Evolutionary conservation across 2,113 vertebrate genomes (phyloP).

Genomic region (Loxodonta africana): DNA sequence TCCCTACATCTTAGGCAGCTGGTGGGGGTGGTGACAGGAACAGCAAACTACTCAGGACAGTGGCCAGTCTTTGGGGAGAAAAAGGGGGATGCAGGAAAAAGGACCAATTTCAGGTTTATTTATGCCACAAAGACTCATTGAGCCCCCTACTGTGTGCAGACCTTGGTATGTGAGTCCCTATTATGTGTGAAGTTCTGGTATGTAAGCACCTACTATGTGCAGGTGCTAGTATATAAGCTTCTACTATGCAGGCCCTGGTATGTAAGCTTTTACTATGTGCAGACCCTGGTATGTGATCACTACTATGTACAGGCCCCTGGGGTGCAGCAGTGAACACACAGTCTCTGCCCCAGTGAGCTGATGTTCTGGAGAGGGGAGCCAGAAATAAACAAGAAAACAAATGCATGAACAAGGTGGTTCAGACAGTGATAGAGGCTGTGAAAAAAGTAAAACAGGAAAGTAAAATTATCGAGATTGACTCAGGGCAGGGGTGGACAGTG

Average conservation of each 20-base stretch:
- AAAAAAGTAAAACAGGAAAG: background rate
- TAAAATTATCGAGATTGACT: rapidly evolving
- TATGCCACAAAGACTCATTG: background rate
- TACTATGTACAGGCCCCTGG: background rate
- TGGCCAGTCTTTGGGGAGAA: background rate
- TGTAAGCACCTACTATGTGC: no score
- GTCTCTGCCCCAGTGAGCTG: rapidly evolving
- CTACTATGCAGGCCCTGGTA: background rate
- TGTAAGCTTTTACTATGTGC: background rate
- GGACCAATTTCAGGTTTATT: background rate
- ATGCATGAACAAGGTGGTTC: rapidly evolving
- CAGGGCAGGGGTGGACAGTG: no score
- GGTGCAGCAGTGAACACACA: rapidly evolving
- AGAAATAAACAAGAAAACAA: background rate
- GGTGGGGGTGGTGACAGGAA: background rate
- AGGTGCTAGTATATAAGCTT: background rate
- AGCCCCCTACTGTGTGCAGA: background rate
- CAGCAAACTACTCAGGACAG: background rate
- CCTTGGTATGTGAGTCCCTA: background rate
- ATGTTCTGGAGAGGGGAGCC: rapidly evolving
- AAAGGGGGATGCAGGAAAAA: background rate
- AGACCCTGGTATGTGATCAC: background rate
- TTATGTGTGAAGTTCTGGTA: background rate
- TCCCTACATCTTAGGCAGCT: background rate
- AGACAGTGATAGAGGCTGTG: background rate